Conservation (phyloP, 2,113 vertebrate genomes). For the Chaenocephalus aceratus region DNA sequence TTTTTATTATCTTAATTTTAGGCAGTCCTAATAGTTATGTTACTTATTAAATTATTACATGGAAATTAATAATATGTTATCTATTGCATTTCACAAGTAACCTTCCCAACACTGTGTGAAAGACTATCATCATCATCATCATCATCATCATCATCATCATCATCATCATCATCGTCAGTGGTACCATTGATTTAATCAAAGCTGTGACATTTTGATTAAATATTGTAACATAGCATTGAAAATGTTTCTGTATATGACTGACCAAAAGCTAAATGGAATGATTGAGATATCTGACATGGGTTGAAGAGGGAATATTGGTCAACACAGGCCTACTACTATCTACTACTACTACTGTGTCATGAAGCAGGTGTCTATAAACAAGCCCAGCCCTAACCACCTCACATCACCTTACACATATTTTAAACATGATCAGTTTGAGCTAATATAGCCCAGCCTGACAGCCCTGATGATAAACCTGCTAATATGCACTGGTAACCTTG, state of each 20-base stretch:
- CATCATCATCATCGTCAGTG: neutral
- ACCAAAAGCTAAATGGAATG: neutral
- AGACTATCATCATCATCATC: neutral
- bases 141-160: neutral
- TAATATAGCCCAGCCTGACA: neutral
- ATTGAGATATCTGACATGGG: neutral
- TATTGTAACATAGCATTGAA: neutral
- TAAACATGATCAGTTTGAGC: neutral
- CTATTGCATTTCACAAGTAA: too few species aligned
- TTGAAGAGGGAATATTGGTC: neutral
- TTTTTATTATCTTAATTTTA: too few species aligned
- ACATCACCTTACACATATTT: neutral
- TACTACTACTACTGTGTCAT: neutral
- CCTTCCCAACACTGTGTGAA: too few species aligned
- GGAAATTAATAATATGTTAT: too few species aligned
- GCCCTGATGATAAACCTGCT: too few species aligned
- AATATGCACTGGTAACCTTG: neutral
- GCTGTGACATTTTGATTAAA: neutral
- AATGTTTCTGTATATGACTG: neutral
- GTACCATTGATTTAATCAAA: neutral
- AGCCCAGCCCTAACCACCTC: neutral
- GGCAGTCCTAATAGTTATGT: too few species aligned
- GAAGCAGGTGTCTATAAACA: slow-evolving; percentile 37
- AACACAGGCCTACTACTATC: slow-evolving; percentile 21
- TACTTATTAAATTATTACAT: too few species aligned